Base-by-base conservation (phyloP, 2,888 invertebrate genomes). In the Caprella mutica region DNA sequence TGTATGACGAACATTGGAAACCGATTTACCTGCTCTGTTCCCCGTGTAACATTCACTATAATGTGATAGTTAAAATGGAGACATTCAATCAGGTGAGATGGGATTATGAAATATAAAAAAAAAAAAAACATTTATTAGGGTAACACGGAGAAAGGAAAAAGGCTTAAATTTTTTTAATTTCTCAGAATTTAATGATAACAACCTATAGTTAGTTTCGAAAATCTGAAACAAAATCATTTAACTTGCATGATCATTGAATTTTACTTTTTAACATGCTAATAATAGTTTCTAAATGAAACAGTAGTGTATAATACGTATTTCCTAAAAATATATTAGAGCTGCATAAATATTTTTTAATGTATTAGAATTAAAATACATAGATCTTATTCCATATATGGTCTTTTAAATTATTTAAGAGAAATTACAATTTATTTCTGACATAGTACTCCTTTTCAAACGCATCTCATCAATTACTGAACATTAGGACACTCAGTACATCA, bases 1-100 rank as follows among this genome's bases (percentile, higher is more conserved):
- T 48, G n/a, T 67, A 66, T 46, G 74, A 75, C 66, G 71, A 71
- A 52, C 75, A 75, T 66, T 75, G 75, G 74, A 66, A 67, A 29
- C 70, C 70, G 5, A 71, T 70, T 33, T 67, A 68, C 55, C 65
- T 69, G 39, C 65, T 75, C 8, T 75, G 75, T 61, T 69, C 69
- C 24, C 74, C 74, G 1, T 75, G 75, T 64, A 58, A 68, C 21
- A 67, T 75, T 8, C 64, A 70, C 3, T 75, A 73, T 59, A 70
- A 74, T 63, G 69, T 71, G 54, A 68, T 73, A 5, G 72, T 72
- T 8, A 71, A 71, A 58, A 71, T 72, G 61, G 73, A 74, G 59
- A 70, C 69, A 3, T 59, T 74, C n/a, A 69, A 69, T 21, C 66
- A 67, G 24, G 74, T 61, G n/a, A n/a, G n/a, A n/a, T n/a, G n/a